phyloP scores from a whole-genome alignment of 2,888 invertebrate genomes.

The Cryptus viduatorius region DNA sequence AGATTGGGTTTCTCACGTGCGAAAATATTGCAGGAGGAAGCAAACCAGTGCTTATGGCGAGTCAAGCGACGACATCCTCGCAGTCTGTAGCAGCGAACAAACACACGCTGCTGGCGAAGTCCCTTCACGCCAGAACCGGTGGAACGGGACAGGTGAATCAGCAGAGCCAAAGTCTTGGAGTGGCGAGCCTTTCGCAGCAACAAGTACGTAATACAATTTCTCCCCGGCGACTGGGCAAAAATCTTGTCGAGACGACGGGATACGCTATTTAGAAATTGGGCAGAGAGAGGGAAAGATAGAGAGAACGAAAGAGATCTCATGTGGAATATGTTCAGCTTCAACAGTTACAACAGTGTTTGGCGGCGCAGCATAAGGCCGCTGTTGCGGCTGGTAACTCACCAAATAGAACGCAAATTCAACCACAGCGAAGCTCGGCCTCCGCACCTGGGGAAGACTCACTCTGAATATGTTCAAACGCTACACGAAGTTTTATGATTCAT shows the following conservation, averaged over 20 bases:
- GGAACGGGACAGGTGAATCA: conserved; percentile 81
- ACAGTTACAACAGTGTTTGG: conserved; percentile 83
- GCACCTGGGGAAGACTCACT: conserved; percentile 81
- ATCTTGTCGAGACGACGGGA: neutral
- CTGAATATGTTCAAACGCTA: conserved; percentile 79
- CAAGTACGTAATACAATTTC: conserved; percentile 77
- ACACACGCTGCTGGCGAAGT: conserved; percentile 83
- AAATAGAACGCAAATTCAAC: conserved; percentile 81
- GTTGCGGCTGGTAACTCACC: conserved; percentile 79
- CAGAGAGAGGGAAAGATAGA: neutral
- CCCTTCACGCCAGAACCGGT: conserved; percentile 81
- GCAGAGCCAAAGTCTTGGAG: conserved; percentile 82
- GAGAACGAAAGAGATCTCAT: conserved; percentile 21
- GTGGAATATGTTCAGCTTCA: conserved; percentile 76
- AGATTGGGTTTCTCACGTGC: conserved; percentile 19
- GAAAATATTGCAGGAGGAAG: conserved; percentile 77
- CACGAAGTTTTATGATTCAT: conserved; percentile 69
- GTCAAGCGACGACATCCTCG: conserved; percentile 81
- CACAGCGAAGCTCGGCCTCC: conserved; percentile 81
- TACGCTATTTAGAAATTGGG: neutral
- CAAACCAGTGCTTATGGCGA: conserved; percentile 83
- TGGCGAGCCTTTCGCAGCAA: conserved; percentile 82
- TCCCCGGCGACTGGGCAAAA: neutral
- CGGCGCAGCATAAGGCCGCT: conserved; percentile 83
- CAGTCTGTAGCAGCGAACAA: conserved; percentile 83